Evolutionary conservation across 2,113 vertebrate species (phyloP), one percentile per base, ranked within the genome.

Genomic region (Seriola quinqueradiata): DNA sequence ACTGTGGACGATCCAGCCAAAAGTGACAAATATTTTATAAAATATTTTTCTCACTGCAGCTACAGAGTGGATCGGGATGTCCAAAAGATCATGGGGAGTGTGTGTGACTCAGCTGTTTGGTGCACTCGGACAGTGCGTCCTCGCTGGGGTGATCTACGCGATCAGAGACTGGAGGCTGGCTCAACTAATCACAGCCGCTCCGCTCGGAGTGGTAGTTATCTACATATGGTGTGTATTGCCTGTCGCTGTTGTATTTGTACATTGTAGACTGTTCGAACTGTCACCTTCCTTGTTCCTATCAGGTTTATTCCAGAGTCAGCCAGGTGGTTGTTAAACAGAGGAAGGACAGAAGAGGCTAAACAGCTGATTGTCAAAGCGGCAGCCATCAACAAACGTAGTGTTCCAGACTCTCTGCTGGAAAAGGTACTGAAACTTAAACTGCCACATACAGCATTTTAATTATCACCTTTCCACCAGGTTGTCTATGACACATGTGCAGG

Each of bases 291-390:
- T 70, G 4, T 70, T 67, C 34, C 32, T 50, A 1, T 21, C 84
- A 97, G 96, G 95, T 69, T 92, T 61, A 85, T 97, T 9, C 96
- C 96, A 11, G 96, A 97, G 60, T 97, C 96, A 1, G 90, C 95
- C 12, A 88, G 94, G 8, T 97, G 96, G 96, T 90, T 97, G 23
- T 66, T 96, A 57, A 91, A 77, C n/a, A 85, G 78, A 70, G 95
- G 95, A 19, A 94, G 66, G 65, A 61, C 82, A 0, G 91, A 96
- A 52, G 93, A 95, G 57, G 96, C 95, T 0, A 96, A 95, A 75
- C 85, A 87, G 23, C 0, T 95, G 17, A 74, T 97, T 23, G 84
- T 90, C 78, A 96, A 93, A 72, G 96, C 88, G 3, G 95, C 96
- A 4, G 40, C 69, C 0, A 50, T 94, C 75, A 97, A 97, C 74